Evolutionary conservation across 1,140 invertebrate genomes (phyloP).

Genomic region (Drosophila bifasciata): DNA sequence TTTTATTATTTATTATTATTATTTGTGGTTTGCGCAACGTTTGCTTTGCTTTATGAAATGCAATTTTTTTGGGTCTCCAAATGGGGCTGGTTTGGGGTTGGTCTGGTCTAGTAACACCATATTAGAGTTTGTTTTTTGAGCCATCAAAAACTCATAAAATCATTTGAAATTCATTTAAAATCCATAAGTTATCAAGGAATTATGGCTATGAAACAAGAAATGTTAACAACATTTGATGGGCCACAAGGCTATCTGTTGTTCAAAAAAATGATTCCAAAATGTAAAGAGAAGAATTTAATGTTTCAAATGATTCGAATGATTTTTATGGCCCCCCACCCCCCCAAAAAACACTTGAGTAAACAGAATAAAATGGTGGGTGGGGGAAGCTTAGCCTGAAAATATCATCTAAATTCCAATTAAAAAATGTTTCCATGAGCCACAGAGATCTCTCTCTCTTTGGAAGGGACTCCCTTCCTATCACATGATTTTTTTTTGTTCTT

Average conservation of each 20-base stretch:
- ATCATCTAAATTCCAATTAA: no score
- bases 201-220: slow-evolving; percentile 44
- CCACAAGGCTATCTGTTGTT: slow-evolving; percentile 38
- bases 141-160: slow-evolving; percentile 67
- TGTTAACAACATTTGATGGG: slow-evolving; percentile 39
- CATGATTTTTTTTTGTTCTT: slow-evolving; percentile 22
- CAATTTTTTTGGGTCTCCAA: slow-evolving; percentile 30
- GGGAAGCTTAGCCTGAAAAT: no score
- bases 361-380: no score
- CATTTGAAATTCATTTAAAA: slow-evolving; percentile 75
- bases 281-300: slow-evolving; percentile 35
- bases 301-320: slow-evolving; percentile 34
- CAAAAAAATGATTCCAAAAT: slow-evolving; percentile 18
- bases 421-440: slow-evolving; percentile 25
- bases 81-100: neutral
- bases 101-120: slow-evolving; percentile 45
- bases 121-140: slow-evolving; percentile 40
- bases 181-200: slow-evolving; percentile 46
- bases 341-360: slow-evolving; percentile 19
- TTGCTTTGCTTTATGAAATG: slow-evolving; percentile 58
- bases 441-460: neutral
- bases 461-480: slow-evolving; percentile 25
- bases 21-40: slow-evolving; percentile 67
- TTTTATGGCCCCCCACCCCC: slow-evolving; percentile 17
- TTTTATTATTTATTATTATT: slow-evolving; percentile 13